phyloP scores from a whole-genome alignment of 2,113 vertebrate genomes.

The Onychorhynchus coronatus region DNA sequence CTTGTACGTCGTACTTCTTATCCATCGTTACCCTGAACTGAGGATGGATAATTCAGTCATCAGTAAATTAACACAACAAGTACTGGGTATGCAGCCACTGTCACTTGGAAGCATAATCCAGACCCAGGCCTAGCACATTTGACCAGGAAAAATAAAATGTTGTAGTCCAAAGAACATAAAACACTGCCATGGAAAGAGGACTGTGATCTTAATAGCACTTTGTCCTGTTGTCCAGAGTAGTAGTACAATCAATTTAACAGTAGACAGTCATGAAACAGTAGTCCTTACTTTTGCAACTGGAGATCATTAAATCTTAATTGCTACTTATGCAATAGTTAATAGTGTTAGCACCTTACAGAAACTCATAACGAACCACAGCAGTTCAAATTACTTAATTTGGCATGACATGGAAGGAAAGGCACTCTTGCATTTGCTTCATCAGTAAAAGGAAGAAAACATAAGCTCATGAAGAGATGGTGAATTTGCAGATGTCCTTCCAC shows the following conservation, averaged over 20 bases:
- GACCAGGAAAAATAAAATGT: not conserved
- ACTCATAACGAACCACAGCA: not conserved
- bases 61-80: not conserved
- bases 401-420: not conserved
- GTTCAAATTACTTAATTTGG: not conserved
- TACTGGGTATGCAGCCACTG: not conserved
- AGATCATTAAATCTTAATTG: not conserved
- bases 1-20: not conserved
- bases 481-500: not conserved
- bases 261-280: not conserved
- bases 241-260: not conserved
- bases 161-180: not conserved
- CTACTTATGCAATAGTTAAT: not conserved
- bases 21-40: not conserved
- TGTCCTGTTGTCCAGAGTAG: not conserved
- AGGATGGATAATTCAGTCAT: not conserved
- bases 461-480: not conserved
- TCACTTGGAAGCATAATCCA: not conserved
- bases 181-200: not conserved
- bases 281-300: not conserved
- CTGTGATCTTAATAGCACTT: not conserved
- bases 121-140: not conserved
- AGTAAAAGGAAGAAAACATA: not conserved
- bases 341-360: not conserved
- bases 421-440: not conserved